Conservation (phyloP, 2,888 invertebrate genomes). For the Rhynchonema sp. region DNA sequence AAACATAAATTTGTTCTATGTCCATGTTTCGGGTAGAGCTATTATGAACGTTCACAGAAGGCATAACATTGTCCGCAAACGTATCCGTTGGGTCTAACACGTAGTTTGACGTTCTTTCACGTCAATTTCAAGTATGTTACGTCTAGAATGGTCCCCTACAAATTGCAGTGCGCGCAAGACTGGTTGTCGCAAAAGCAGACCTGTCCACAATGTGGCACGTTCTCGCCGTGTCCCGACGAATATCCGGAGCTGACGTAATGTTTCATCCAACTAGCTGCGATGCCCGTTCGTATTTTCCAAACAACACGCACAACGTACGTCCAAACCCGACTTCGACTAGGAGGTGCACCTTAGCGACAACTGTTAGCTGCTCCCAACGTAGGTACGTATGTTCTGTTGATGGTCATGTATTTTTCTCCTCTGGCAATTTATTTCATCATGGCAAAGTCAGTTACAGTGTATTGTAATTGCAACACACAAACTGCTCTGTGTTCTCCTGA, state of each 20-base stretch:
- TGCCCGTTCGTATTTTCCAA: too few relatives aligned
- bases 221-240: conserved; percentile 5
- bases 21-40: background rate
- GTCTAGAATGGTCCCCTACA: too few relatives aligned
- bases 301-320: too few relatives aligned
- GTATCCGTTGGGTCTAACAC: background rate
- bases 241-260: conserved; percentile 7
- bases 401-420: too few relatives aligned
- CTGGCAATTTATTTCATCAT: too few relatives aligned
- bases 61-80: background rate
- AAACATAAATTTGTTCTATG: too few relatives aligned
- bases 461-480: too few relatives aligned
- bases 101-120: background rate
- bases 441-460: too few relatives aligned
- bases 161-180: conserved; percentile 6
- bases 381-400: background rate
- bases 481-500: too few relatives aligned
- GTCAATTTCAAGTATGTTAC: too few relatives aligned
- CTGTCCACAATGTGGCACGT: conserved; percentile 6
- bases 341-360: background rate
- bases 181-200: conserved; percentile 2
- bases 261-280: too few relatives aligned
- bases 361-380: background rate
- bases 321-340: too few relatives aligned
- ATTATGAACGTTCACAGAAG: background rate